Evolutionary conservation across 2,888 invertebrate species (phyloP), one percentile per base, ranked within the genome.

Genomic region (Drosophila histrio): DNA sequence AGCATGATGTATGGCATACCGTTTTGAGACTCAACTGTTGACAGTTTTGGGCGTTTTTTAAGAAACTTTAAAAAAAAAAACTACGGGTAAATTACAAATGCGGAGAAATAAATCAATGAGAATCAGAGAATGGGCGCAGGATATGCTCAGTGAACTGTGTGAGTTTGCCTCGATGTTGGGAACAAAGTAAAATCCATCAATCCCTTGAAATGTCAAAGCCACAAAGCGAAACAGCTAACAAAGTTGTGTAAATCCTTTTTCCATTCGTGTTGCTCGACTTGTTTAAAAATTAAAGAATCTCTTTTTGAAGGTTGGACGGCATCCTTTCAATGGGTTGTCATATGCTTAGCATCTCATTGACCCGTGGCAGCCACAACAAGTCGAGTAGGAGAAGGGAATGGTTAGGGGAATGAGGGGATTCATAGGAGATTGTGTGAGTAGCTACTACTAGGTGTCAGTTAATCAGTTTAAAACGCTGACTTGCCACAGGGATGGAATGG

Each of bases 311-410:
- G 77, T 64, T 79, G 70, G 62, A 39, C 58, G 66, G 53, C 78
- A 80, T 76, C 86, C 86, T 82, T 82, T 82, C 75, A 82, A 53
- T 77, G 68, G 65, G 57, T 75, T 75, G 82, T 77, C 77, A 83
- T 65, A 64, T 63, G 77, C 87, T 81, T 87, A 84, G 87, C 87
- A 85, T 87, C 78, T 85, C 87, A 85, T 87, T 85, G 85, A 85
- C 87, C 87, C 85, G 72, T 82, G 72, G 66, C 77, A 67, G 62
- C 72, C 77, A 53, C 70, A 59, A 38, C 47, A 17, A 53, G 26
- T 47, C 24, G 52, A 49, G 21, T 11, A 3, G 34, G 38, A 26
- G 58, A 63, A 65, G 67, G 53, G 59, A 75, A 65, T 57, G 47
- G 62, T 28, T 30, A 43, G 17, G n/a, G 2, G 2, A 34, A 4